Base-by-base conservation (phyloP, 2,797 vertebrate species). In the Ficedula albicollis region DNA sequence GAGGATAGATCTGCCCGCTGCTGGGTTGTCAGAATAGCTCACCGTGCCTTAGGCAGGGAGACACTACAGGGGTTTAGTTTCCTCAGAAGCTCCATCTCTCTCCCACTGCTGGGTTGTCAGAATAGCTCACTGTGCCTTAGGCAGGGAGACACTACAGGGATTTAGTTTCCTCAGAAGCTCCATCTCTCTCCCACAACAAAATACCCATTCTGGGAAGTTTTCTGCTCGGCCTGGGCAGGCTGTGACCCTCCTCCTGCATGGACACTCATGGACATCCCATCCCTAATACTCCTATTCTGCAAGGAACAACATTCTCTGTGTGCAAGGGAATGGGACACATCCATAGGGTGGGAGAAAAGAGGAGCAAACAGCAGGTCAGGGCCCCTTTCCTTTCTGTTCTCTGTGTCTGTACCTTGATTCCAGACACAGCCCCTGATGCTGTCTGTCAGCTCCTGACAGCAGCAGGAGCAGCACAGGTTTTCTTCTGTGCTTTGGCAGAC, bases 301-400 rank as follows among this genome's bases (percentile, higher is more conserved):
- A 23, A 13, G 59, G 19, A 62, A 0, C 29, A 12, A 22, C 19
- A 5, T 4, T 6, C 9, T 0, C 18, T 10, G 9, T 4, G 6
- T 18, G 18, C 0, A 1, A 54, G 15, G 27, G 30, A 79, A 34
- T 5, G 22, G 29, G 43, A 49, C 4, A 4, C 22, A 10, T 0
- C 26, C 5, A 6, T 1, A 2, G 7, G 10, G 6, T 32, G 49
- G 56, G 39, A 73, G 38, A 41, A 60, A 49, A 22, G 20, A 10
- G 20, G 17, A 69, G 34, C 12, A 54, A 58, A 5, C 8, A 27
- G 32, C 54, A 38, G 27, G 1, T 43, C 58, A 34, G 34, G 18
- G 30, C 27, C 39, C 17, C 22, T 64, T 55, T 55, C 9, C 62
- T 38, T 32, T 43, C 56, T 32, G 27, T 13, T 86, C 14, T 34